Evolutionary conservation across 1,140 invertebrate species (phyloP), one percentile per base, ranked within the genome.

Genomic region (Drosophila jambulina): DNA sequence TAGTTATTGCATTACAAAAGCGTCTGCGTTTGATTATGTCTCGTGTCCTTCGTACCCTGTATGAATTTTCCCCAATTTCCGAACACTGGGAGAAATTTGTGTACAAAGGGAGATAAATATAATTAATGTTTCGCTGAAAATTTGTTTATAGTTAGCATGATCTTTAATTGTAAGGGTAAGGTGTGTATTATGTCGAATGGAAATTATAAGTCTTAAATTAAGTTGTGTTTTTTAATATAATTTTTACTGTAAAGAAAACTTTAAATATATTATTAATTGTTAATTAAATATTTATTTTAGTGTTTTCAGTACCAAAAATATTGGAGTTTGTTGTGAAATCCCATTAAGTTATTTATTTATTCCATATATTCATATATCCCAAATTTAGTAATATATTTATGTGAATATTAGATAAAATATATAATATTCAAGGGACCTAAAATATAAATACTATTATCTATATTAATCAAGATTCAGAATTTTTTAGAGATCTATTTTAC

Each of bases 1-100:
- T 88, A 87, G 84, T 87, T 88, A 87, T 87, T 87, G 84, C 84
- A 78, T 88, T 88, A 88, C 84, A 84, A 79, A 64, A 64, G 77
- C 59, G 74, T 71, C 85, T 88, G 84, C 85, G 74, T 87, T 88
- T 88, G 83, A 87, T 87, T 87, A 83, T 87, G 85, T 81, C 62
- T 60, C 80, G 71, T 87, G 84, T 88, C 62, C 43, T 64, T 54
- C 54, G 67, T 74, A 87, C 83, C 79, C 51, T 48, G 57, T 42
- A 60, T 46, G 43, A 29, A 34, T 71, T 45, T 62, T 40, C 34
- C 29, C 27, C n/a, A 42, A 67, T 58, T 56, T 64, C 59, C 27
- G 40, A 17, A 17, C 62, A 70, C 62, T 68, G 25, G 23, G 13
- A 3, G 1, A 62, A 63, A 51, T 17, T 10, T 2, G n/a, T n/a